Conservation (phyloP, 2,888 invertebrate species). For the Ormyrus labotus region DNA sequence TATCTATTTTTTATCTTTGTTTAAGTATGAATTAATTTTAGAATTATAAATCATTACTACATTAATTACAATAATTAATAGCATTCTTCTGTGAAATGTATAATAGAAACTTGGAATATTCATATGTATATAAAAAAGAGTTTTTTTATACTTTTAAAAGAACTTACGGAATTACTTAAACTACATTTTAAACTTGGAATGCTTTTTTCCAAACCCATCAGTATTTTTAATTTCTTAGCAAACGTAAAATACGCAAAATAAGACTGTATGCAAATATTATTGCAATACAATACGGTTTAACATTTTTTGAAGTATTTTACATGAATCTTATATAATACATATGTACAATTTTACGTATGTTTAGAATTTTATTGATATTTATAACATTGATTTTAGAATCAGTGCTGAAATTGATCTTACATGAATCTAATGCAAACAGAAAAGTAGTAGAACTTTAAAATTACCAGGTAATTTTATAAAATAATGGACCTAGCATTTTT, state of each 20-base stretch:
- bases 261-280: conserved; percentile 46
- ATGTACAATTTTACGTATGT: conserved; percentile 31
- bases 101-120: conserved; percentile 39
- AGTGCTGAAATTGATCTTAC: conserved; percentile 13
- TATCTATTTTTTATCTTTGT: conserved; percentile 29
- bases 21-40: conserved; percentile 16
- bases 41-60: conserved; percentile 20
- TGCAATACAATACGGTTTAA: conserved; percentile 24
- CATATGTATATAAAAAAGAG: conserved; percentile 41
- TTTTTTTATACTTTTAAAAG: conserved; percentile 37
- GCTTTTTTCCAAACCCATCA: conserved; percentile 34
- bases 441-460: neutral
- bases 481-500: neutral
- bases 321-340: conserved; percentile 30
- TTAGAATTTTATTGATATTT: conserved; percentile 17
- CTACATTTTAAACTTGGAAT: conserved; percentile 24
- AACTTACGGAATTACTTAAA: conserved; percentile 29
- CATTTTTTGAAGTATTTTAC: conserved; percentile 43
- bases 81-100: conserved; percentile 42
- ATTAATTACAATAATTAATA: conserved; percentile 2
- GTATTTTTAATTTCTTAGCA: conserved; percentile 48
- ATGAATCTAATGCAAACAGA: neutral
- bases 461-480: neutral
- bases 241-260: conserved; percentile 31
- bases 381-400: conserved; percentile 11